Percentiles rank a stretch among this genome's conserved stretches.
Evolutionary conservation across 2,113 vertebrate genomes (phyloP).

Genomic region (Micronycteris hirsuta): DNA sequence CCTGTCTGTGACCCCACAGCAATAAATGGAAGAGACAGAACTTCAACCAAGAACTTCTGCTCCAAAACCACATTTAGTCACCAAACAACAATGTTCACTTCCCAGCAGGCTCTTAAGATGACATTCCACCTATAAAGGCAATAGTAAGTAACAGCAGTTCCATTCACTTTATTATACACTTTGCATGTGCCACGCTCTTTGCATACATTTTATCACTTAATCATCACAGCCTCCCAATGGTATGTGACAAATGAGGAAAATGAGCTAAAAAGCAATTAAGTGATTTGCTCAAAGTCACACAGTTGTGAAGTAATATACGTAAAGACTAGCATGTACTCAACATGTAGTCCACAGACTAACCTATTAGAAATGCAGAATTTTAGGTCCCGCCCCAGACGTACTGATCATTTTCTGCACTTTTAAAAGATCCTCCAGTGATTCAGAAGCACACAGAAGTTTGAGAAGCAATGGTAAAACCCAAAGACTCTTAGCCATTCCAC

Average conservation of each 20-base stretch:
- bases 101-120: background rate
- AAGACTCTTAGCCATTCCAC: background rate
- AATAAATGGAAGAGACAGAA: background rate
- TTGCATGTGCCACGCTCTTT: background rate
- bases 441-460: background rate
- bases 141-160: background rate
- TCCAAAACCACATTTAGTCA: background rate
- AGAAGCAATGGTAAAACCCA: background rate
- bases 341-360: background rate
- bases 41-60: background rate
- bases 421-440: background rate
- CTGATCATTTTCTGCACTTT: background rate
- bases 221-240: background rate
- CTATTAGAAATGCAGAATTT: background rate
- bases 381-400: background rate
- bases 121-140: background rate
- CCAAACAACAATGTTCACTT: background rate
- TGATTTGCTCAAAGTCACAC: background rate
- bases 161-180: background rate
- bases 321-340: background rate
- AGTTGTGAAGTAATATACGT: background rate
- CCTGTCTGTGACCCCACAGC: background rate
- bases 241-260: background rate
- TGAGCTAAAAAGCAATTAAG: background rate
- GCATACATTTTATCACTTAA: background rate